Evolutionary conservation across 2,797 vertebrate species (phyloP).

Genomic region (Carduelis carduelis): DNA sequence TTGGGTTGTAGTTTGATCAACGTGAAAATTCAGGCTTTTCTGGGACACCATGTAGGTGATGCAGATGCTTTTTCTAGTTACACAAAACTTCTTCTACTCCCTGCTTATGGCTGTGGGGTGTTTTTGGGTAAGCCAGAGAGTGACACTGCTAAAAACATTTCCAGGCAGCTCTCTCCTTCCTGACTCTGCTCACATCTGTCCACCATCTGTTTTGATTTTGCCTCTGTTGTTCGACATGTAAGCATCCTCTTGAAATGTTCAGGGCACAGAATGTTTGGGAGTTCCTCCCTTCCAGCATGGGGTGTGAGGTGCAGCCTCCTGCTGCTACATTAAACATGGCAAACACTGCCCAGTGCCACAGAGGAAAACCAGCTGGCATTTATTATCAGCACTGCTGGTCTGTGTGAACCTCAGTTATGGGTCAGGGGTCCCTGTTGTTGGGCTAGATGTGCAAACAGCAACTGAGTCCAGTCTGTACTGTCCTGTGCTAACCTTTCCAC

Average conservation of each 20-base stretch:
- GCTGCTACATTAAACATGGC: neutral
- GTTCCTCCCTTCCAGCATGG: neutral
- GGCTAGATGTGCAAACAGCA: neutral
- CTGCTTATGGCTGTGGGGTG: neutral
- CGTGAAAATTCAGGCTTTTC: neutral
- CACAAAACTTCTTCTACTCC: neutral
- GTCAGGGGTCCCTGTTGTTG: neutral
- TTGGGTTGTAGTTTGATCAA: neutral
- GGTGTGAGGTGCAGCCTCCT: neutral
- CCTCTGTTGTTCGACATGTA: neutral
- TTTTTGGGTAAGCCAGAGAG: neutral
- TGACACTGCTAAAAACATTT: neutral
- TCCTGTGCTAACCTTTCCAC: neutral
- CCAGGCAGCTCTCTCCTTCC: neutral
- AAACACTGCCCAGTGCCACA: neutral
- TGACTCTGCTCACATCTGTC: neutral
- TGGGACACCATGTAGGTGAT: neutral
- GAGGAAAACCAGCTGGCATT: neutral
- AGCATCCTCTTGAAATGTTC: neutral
- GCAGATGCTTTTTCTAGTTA: neutral
- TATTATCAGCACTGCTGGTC: neutral
- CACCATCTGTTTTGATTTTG: constrained; percentile 17
- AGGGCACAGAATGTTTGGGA: neutral
- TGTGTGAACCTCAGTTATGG: neutral
- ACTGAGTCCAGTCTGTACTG: rapidly evolving